These are phyloP conservation scores for Agelas oroides DNA, from an alignment of 37 sponge, comb jelly and placozoan genomes.

Conservation along the genomic window DNA sequence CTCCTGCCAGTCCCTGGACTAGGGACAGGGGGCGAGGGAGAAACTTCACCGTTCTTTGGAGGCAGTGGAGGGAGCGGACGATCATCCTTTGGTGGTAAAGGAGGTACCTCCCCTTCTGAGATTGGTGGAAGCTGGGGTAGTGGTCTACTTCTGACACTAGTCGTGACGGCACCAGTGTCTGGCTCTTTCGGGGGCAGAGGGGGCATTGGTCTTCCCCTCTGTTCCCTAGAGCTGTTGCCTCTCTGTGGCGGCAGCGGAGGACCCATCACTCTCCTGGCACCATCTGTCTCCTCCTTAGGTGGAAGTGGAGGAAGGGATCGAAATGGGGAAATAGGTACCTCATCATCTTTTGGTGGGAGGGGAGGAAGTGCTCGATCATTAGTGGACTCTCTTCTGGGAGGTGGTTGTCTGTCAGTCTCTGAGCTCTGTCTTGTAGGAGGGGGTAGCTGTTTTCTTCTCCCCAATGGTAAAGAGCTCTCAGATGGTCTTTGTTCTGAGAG, in stretches of 20 bases:
- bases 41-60: not conserved
- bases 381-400: not conserved
- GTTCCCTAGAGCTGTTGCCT: too few relatives aligned
- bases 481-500: too few relatives aligned
- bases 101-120: not conserved
- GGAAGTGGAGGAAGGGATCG: slow-evolving; percentile 29
- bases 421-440: not conserved
- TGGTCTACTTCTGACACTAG: not conserved
- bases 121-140: not conserved
- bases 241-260: too few relatives aligned
- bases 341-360: not conserved
- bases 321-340: too few relatives aligned
- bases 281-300: slow-evolving; percentile 10
- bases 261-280: too few relatives aligned
- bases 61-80: slow-evolving; percentile 31
- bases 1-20: too few relatives aligned
- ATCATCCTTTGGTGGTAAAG: not conserved
- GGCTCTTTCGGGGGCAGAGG: slow-evolving; percentile 22
- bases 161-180: too few relatives aligned
- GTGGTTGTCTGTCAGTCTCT: too few relatives aligned
- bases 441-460: not conserved
- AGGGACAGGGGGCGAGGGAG: not conserved
- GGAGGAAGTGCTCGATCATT: not conserved
- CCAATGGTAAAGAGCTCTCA: too few relatives aligned
- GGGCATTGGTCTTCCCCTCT: not conserved